Evolutionary conservation across 2,888 invertebrate genomes (phyloP).

Genomic region (Protula sp.): DNA sequence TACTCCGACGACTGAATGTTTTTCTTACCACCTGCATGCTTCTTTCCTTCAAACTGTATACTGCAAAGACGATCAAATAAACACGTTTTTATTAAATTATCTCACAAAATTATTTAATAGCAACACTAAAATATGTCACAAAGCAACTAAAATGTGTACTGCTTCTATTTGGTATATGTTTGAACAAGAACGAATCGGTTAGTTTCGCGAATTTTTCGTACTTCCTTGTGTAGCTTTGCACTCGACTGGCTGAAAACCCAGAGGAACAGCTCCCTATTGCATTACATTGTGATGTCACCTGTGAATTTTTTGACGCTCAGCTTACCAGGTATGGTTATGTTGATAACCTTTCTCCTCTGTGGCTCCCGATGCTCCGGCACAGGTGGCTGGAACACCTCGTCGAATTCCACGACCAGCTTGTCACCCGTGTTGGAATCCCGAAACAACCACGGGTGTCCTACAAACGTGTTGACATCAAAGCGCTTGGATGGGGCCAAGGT

Average conservation of each 20-base stretch:
- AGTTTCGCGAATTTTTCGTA: too few relatives aligned
- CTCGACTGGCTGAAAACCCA: too few relatives aligned
- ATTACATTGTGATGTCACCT: background rate
- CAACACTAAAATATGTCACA: background rate
- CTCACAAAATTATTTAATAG: too few relatives aligned
- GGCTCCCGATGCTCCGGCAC: background rate
- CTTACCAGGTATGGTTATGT: background rate
- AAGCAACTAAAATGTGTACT: background rate
- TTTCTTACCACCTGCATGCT: background rate
- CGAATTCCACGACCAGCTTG: constrained; percentile 59
- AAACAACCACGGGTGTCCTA: constrained; percentile 81
- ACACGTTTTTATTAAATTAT: too few relatives aligned
- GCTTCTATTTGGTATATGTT: too few relatives aligned
- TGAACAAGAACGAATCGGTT: too few relatives aligned
- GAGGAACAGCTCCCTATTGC: too few relatives aligned
- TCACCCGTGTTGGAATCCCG: constrained; percentile 67
- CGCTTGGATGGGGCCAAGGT: constrained; percentile 59
- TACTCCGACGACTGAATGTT: background rate
- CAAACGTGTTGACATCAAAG: constrained; percentile 69
- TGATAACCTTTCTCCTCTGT: background rate
- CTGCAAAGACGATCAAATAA: too few relatives aligned
- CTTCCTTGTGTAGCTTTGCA: too few relatives aligned
- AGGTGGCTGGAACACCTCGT: constrained; percentile 40
- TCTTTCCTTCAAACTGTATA: background rate
- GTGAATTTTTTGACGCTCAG: background rate